These are phyloP conservation scores for Drosophila phalerata DNA, from an alignment of 2,888 invertebrate species.

Conservation along the genomic window DNA sequence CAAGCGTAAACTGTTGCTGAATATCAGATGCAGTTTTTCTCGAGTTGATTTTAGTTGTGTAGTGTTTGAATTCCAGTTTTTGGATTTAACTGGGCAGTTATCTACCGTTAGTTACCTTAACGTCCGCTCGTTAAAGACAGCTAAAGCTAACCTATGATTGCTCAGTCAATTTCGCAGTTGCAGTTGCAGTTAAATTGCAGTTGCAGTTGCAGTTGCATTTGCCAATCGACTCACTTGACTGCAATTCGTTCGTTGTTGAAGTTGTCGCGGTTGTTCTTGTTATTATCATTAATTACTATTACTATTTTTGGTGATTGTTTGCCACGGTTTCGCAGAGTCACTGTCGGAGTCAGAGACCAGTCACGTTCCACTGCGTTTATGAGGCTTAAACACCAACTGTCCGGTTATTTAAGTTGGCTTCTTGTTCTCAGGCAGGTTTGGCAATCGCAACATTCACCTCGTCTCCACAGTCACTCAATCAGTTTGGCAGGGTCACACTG, in stretches of 20 bases:
- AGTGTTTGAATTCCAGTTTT: slow-evolving; percentile 29
- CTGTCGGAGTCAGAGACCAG: slow-evolving; percentile 32
- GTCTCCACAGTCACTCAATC: slow-evolving; percentile 18
- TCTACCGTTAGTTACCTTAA: slow-evolving; percentile 17
- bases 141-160: slow-evolving; percentile 17
- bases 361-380: slow-evolving; percentile 62
- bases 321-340: slow-evolving; percentile 38
- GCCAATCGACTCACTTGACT: slow-evolving; percentile 44
- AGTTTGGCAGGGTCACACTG: slow-evolving; percentile 58
- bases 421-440: slow-evolving; percentile 42
- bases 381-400: slow-evolving; percentile 47
- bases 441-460: slow-evolving; percentile 53
- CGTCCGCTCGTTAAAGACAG: slow-evolving; percentile 29
- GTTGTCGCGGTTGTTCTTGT: slow-evolving; percentile 43
- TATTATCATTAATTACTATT: slow-evolving; percentile 65
- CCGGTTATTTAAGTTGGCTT: slow-evolving; percentile 56
- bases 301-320: slow-evolving; percentile 62
- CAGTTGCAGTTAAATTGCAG: slow-evolving; percentile 6
- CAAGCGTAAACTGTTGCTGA: slow-evolving; percentile 34
- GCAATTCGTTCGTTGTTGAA: slow-evolving; percentile 41
- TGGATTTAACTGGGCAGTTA: slow-evolving; percentile 21
- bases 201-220: slow-evolving; percentile 28
- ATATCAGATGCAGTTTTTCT: slow-evolving; percentile 34
- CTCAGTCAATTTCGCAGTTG: slow-evolving; percentile 5
- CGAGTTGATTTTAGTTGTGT: slow-evolving; percentile 23